A percentile compares a stretch with the other conserved stretches of the same genome.
Evolutionary conservation across 2,113 vertebrate genomes (phyloP).

Genomic region (Mugil cephalus): DNA sequence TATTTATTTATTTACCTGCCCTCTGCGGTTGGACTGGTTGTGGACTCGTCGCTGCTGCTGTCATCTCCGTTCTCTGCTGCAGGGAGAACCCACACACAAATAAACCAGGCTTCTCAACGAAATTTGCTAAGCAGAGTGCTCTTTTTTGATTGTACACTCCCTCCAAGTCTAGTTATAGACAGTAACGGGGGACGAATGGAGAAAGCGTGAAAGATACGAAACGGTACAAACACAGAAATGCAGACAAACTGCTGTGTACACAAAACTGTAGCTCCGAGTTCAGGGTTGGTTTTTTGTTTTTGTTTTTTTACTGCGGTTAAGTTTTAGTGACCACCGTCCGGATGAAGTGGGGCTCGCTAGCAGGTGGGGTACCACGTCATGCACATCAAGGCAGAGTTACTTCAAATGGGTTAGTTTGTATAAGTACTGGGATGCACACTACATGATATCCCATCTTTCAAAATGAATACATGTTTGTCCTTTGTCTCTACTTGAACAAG

Average conservation of each 20-base stretch:
- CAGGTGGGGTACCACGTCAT: constrained; percentile 58
- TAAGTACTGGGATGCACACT: constrained; percentile 45
- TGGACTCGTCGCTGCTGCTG: constrained; percentile 93
- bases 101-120: not conserved
- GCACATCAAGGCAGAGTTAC: constrained; percentile 65
- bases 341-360: constrained; percentile 22
- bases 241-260: constrained; percentile 14
- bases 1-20: constrained; percentile 91
- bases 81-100: constrained; percentile 6
- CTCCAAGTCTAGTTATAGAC: constrained; percentile 28
- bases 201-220: constrained; percentile 4
- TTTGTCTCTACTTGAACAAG: too few relatives aligned
- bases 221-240: constrained; percentile 30
- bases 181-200: constrained; percentile 5
- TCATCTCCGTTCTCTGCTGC: constrained; percentile 91
- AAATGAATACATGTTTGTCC: too few relatives aligned
- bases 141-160: too few relatives aligned
- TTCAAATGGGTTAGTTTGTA: constrained; percentile 68
- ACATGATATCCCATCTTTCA: constrained; percentile 35
- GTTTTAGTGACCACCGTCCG: constrained; percentile 26
- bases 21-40: constrained; percentile 90
- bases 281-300: too few relatives aligned
- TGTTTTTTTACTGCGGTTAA: constrained; percentile 22
- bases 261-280: not conserved
- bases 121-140: not conserved